Evolutionary conservation across 2,113 vertebrate species (phyloP).

Genomic region (human): DNA sequence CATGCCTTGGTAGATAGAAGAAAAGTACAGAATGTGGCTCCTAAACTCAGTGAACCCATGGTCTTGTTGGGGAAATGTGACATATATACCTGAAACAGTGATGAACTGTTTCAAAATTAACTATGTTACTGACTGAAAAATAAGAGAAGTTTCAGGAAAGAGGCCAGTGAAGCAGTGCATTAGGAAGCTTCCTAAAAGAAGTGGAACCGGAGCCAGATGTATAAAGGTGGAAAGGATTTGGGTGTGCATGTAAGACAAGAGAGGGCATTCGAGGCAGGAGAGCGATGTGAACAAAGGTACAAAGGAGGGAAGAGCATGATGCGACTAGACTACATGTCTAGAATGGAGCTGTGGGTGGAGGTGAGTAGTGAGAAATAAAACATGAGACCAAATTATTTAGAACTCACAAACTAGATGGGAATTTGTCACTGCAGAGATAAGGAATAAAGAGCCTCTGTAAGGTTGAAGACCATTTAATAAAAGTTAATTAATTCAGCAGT

Average conservation of each 20-base stretch:
- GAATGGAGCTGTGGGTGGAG: background rate
- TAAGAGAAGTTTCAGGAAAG: background rate
- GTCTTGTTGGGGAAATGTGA: background rate
- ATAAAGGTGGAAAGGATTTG: too few species aligned
- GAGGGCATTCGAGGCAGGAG: background rate
- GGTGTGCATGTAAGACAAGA: background rate
- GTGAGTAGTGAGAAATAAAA: background rate
- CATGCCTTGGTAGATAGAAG: background rate
- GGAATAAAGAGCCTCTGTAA: background rate
- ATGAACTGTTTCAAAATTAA: background rate
- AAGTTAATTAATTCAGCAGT: background rate
- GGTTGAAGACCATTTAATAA: background rate
- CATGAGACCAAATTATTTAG: background rate
- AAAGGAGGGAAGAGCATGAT: too few species aligned
- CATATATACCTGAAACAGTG: background rate
- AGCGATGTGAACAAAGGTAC: background rate
- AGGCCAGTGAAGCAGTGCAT: background rate
- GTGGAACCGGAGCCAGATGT: background rate
- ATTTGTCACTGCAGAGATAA: background rate
- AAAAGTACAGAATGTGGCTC: background rate
- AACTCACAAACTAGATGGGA: background rate
- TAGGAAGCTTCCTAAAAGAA: background rate
- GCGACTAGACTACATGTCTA: fast-evolving
- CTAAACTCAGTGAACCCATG: background rate
- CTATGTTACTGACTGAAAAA: background rate